Conservation (phyloP, 2,797 vertebrate genomes). For the Coranthus polyacanthus region DNA sequence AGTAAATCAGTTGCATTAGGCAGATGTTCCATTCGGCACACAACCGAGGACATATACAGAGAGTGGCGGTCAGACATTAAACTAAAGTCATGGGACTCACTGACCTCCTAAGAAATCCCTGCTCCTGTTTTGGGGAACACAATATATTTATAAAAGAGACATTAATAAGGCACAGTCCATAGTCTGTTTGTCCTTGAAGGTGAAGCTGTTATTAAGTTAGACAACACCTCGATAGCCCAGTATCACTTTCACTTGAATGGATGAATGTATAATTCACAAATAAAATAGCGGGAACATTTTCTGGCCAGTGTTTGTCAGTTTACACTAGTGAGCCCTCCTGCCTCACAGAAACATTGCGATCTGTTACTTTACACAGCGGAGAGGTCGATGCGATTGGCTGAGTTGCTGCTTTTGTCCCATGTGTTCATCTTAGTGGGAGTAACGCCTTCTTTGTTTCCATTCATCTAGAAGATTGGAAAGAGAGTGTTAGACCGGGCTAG, state of each 20-base stretch:
- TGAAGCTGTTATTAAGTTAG: constrained; percentile 36
- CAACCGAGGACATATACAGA: no score
- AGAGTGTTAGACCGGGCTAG: constrained; percentile 17
- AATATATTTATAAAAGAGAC: constrained; percentile 28
- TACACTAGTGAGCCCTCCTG: constrained; percentile 37
- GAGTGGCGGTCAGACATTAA: constrained; percentile 15
- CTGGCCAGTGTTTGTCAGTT: constrained; percentile 66
- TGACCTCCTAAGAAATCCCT: constrained; percentile 30
- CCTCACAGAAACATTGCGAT: constrained; percentile 11
- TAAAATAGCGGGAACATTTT: constrained; percentile 40
- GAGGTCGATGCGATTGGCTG: constrained; percentile 92
- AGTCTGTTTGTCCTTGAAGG: constrained; percentile 69
- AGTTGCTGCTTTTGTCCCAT: constrained; percentile 96
- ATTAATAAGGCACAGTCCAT: constrained; percentile 65
- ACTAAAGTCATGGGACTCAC: constrained; percentile 20
- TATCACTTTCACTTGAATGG: constrained; percentile 34
- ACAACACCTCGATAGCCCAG: constrained; percentile 29
- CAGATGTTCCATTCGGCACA: constrained; percentile 12
- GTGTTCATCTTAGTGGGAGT: constrained; percentile 92
- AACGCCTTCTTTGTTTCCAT: constrained; percentile 90
- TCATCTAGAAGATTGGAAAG: constrained; percentile 85
- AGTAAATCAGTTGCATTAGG: constrained; percentile 20
- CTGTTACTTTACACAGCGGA: constrained; percentile 88
- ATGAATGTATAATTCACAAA: constrained; percentile 45
- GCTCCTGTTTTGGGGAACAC: constrained; percentile 29